Evolutionary conservation across 2,888 invertebrate genomes (phyloP).

Genomic region (Masnerella sp.): DNA sequence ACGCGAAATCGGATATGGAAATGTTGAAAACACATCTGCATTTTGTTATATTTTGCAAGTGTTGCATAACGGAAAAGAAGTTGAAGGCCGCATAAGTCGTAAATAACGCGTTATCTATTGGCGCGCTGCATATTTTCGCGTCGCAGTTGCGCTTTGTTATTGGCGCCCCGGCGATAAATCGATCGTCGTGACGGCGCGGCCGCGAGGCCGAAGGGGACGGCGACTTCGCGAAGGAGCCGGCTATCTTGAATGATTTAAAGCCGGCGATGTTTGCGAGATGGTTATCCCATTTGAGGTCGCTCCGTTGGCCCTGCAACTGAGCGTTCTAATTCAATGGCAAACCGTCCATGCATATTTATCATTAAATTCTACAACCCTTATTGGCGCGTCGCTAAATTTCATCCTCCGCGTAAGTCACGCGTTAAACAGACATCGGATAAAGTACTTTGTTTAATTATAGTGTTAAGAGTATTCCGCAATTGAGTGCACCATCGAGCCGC

Average conservation of each 20-base stretch:
- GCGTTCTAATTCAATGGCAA: constrained; percentile 61
- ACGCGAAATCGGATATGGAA: too few relatives aligned
- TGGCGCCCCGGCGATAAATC: constrained; percentile 50
- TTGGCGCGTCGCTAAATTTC: constrained; percentile 47
- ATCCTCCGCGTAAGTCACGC: constrained; percentile 54
- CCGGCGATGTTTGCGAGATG: constrained; percentile 54
- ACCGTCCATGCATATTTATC: constrained; percentile 59
- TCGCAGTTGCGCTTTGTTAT: constrained; percentile 24
- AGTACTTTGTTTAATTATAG: constrained; percentile 49
- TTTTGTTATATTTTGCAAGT: too few relatives aligned
- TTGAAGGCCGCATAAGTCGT: not conserved
- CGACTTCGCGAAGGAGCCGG: constrained; percentile 46
- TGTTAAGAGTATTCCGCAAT: constrained; percentile 16
- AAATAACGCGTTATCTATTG: not conserved
- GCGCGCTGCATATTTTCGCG: constrained; percentile 29
- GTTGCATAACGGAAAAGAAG: not conserved
- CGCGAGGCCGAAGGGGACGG: constrained; percentile 37
- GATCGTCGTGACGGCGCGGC: constrained; percentile 41
- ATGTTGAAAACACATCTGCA: too few relatives aligned
- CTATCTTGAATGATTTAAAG: constrained; percentile 60
- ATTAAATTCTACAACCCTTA: constrained; percentile 56
- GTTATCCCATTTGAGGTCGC: constrained; percentile 53
- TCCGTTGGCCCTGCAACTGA: constrained; percentile 55
- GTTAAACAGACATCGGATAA: constrained; percentile 41
- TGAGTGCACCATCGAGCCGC: constrained; percentile 17